Evolutionary conservation across 2,888 invertebrate species (phyloP).

Genomic region (Leptogaster cylindrica): DNA sequence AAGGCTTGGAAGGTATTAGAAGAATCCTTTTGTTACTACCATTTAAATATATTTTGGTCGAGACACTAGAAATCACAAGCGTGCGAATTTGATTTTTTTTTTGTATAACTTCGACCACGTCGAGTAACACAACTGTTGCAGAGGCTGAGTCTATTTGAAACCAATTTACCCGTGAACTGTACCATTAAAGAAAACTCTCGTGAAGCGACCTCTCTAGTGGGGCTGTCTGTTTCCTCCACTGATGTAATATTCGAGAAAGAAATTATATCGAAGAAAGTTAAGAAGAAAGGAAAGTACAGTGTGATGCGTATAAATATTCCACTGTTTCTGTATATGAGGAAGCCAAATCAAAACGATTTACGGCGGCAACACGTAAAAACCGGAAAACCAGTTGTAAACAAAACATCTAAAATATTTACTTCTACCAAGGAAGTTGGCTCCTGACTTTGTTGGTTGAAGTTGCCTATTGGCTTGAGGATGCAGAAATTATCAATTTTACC

Average conservation of each 20-base stretch:
- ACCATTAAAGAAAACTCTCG: slow-evolving; percentile 29
- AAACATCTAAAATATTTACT: too few species aligned
- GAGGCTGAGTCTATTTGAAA: slow-evolving; percentile 22
- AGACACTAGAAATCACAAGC: neutral
- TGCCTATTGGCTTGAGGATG: too few species aligned
- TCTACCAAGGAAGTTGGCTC: too few species aligned
- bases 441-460: too few species aligned
- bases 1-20: neutral
- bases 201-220: slow-evolving; percentile 14
- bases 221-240: slow-evolving; percentile 13
- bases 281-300: slow-evolving; percentile 21
- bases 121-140: neutral
- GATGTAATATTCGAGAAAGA: slow-evolving; percentile 13
- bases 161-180: slow-evolving; percentile 9
- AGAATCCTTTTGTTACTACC: neutral
- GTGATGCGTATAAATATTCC: slow-evolving; percentile 6
- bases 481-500: too few species aligned
- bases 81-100: neutral
- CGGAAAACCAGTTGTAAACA: too few species aligned
- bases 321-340: neutral
- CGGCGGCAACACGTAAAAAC: too few species aligned
- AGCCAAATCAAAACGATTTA: too few species aligned
- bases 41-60: neutral
- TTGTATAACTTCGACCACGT: slow-evolving; percentile 5
- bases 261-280: slow-evolving; percentile 23